These are phyloP conservation scores for Uromys caudimaculatus DNA, from an alignment of 2,797 vertebrate species.

Conservation along the genomic window DNA sequence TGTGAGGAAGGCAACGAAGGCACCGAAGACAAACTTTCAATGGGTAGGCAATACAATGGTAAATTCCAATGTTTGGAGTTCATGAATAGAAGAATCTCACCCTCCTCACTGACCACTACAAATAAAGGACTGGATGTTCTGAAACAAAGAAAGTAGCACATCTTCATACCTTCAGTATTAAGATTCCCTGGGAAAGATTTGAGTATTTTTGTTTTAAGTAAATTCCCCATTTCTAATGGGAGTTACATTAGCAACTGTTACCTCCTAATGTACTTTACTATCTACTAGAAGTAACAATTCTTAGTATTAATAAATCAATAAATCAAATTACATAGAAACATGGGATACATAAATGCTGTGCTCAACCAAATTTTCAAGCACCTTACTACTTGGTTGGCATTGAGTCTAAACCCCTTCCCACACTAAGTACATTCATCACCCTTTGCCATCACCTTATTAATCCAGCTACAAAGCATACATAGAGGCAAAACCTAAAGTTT, in stretches of 20 bases:
- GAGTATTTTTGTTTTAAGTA: background rate
- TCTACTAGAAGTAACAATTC: background rate
- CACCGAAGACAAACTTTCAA: conserved; percentile 14
- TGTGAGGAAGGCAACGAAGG: background rate
- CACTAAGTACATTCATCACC: background rate
- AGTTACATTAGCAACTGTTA: conserved; percentile 4
- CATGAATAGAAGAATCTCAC: conserved; percentile 6
- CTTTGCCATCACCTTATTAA: conserved; percentile 12
- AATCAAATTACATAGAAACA: background rate
- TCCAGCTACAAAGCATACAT: background rate
- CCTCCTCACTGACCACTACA: conserved; percentile 8
- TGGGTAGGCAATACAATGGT: background rate
- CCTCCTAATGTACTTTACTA: background rate
- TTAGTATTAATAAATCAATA: conserved; percentile 16
- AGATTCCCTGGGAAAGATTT: background rate
- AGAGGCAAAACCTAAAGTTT: background rate
- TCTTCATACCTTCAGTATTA: background rate
- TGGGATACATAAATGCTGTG: background rate
- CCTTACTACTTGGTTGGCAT: conserved; percentile 13
- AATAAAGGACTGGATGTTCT: background rate
- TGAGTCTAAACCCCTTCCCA: background rate
- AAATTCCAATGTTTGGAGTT: conserved; percentile 6
- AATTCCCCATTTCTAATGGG: conserved; percentile 8
- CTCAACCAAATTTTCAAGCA: conserved; percentile 30
- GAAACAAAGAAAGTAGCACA: background rate